Conservation (phyloP, 2,113 vertebrate species). For the Phylloscopus whistleri region DNA sequence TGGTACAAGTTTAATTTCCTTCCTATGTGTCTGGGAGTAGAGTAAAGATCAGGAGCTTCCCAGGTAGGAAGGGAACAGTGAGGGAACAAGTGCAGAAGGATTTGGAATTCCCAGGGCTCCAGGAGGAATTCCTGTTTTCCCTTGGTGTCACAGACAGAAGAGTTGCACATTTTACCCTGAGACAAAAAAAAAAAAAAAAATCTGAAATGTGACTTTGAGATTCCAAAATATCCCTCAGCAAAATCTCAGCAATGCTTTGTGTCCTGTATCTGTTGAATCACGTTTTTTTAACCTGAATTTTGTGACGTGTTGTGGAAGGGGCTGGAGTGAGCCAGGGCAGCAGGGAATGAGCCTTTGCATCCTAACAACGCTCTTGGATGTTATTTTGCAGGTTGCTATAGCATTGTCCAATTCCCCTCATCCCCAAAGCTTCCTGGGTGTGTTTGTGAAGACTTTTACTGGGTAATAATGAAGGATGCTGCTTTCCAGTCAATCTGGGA, state of each 20-base stretch:
- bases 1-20: neutral
- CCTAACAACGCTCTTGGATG: neutral
- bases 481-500: constrained; percentile 20
- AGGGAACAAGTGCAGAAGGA: neutral
- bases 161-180: rapidly evolving
- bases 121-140: neutral
- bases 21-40: neutral
- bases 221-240: neutral
- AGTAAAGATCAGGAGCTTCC: neutral
- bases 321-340: neutral
- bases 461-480: constrained; percentile 30
- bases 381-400: constrained; percentile 64
- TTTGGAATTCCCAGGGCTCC: neutral
- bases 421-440: constrained; percentile 8
- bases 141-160: neutral
- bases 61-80: neutral
- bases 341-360: neutral
- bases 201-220: neutral
- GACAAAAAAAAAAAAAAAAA: neutral
- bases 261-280: neutral
- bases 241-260: neutral
- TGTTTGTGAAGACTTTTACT: constrained; percentile 37
- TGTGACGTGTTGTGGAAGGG: neutral
- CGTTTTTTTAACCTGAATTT: neutral
- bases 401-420: constrained; percentile 1